Conservation (phyloP, 2,888 invertebrate species). For the Unio delphinus region DNA sequence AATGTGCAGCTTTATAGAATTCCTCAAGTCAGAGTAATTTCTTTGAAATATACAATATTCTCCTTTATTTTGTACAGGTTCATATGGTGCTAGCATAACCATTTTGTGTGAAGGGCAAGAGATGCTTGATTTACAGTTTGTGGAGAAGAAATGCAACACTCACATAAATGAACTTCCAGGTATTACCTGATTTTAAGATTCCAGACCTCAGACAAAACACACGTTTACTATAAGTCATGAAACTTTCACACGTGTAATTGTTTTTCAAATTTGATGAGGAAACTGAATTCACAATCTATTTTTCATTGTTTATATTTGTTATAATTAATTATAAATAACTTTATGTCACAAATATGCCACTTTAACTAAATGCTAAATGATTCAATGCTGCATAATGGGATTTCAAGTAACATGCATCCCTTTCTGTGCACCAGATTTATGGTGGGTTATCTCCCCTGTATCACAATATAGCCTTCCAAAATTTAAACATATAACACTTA, state of each 20-base stretch:
- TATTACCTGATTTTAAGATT: conserved; percentile 22
- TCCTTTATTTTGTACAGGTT: conserved; percentile 64
- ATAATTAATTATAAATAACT: no score
- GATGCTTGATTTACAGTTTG: conserved; percentile 46
- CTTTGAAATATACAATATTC: no score
- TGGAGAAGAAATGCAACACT: conserved; percentile 64
- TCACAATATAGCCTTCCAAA: no score
- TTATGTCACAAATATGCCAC: no score
- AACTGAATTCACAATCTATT: background rate
- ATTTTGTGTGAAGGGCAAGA: conserved; percentile 81
- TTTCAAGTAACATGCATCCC: no score
- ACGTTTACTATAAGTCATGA: background rate
- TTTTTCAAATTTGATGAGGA: background rate
- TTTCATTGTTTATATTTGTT: background rate
- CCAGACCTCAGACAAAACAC: background rate
- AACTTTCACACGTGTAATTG: background rate
- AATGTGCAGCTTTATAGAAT: no score
- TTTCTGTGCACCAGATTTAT: no score
- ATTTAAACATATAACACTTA: no score
- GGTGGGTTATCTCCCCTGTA: background rate
- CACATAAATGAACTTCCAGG: conserved; percentile 63
- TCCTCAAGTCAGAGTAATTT: no score
- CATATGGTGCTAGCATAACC: conserved; percentile 85
- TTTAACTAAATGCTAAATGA: no score
- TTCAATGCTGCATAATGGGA: no score